Conservation (phyloP, 2,113 vertebrate genomes). For the Serinus canaria region DNA sequence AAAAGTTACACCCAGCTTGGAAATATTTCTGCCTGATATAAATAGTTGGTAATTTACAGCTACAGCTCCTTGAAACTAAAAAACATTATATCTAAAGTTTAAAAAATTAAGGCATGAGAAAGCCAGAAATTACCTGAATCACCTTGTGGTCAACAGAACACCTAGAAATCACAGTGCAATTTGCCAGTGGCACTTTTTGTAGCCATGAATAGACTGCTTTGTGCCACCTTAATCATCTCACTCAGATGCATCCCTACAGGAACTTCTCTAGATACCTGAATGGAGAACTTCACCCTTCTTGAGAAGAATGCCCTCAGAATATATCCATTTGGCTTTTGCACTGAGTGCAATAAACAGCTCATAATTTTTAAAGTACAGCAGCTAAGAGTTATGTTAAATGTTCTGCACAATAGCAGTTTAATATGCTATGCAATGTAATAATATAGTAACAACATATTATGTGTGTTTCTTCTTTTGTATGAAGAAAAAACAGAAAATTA, state of each 20-base stretch:
- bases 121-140: not conserved
- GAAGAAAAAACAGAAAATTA: constrained; percentile 81
- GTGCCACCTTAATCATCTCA: not conserved
- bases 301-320: not conserved
- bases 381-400: not conserved
- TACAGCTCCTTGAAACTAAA: not conserved
- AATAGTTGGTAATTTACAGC: not conserved
- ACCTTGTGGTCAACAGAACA: not conserved
- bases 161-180: not conserved
- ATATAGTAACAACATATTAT: not conserved
- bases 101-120: not conserved
- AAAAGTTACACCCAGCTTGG: not conserved
- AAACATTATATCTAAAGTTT: not conserved
- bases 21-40: not conserved
- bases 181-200: not conserved
- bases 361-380: not conserved
- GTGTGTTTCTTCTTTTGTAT: constrained; percentile 38
- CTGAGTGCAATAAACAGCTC: not conserved
- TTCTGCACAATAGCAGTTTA: not conserved
- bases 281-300: not conserved
- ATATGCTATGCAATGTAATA: not conserved
- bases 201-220: not conserved
- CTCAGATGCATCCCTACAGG: not conserved
- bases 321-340: not conserved
- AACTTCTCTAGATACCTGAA: not conserved